phyloP scores from a whole-genome alignment of 37 sponge, comb jelly and placozoan species.

The Dysidea cf. avara region DNA sequence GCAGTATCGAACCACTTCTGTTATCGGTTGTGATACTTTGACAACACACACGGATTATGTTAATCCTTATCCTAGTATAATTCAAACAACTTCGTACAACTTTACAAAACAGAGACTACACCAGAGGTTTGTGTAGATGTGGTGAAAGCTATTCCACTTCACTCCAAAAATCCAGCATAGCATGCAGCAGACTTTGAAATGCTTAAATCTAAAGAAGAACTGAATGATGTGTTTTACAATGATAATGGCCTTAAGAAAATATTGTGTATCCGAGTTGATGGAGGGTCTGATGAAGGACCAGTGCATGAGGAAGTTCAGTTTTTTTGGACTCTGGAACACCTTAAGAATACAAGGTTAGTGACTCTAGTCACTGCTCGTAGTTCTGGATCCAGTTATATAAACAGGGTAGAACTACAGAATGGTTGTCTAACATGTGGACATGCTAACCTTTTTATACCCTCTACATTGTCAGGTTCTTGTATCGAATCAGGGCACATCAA shows the following conservation, averaged over 20 bases:
- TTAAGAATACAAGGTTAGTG: not conserved
- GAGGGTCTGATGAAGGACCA: slow-evolving; percentile 36
- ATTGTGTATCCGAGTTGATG: slow-evolving; percentile 13
- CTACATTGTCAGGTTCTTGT: not conserved
- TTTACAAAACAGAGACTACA: slow-evolving; percentile 29
- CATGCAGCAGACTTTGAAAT: slow-evolving; percentile 15
- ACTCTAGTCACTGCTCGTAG: slow-evolving; percentile 10
- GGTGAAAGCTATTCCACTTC: slow-evolving; percentile 17
- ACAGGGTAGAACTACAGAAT: slow-evolving; percentile 20
- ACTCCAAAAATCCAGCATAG: slow-evolving; percentile 17
- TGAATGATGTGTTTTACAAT: not conserved
- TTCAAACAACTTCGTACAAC: slow-evolving; percentile 56
- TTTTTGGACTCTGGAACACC: slow-evolving; percentile 8
- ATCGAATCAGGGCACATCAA: not conserved
- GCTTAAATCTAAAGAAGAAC: not conserved
- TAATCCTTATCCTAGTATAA: slow-evolving; percentile 22
- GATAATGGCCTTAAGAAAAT: not conserved
- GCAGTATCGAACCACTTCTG: not conserved
- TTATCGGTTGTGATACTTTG: not conserved
- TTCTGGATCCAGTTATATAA: slow-evolving; percentile 4
- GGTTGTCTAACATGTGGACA: not conserved
- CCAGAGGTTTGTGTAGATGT: slow-evolving; percentile 35
- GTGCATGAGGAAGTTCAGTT: slow-evolving; percentile 23
- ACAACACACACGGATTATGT: slow-evolving; percentile 52
- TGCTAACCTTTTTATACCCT: not conserved